These are phyloP conservation scores for Trichopoda pennipes DNA, from an alignment of 2,888 invertebrate genomes.

Conservation along the genomic window DNA sequence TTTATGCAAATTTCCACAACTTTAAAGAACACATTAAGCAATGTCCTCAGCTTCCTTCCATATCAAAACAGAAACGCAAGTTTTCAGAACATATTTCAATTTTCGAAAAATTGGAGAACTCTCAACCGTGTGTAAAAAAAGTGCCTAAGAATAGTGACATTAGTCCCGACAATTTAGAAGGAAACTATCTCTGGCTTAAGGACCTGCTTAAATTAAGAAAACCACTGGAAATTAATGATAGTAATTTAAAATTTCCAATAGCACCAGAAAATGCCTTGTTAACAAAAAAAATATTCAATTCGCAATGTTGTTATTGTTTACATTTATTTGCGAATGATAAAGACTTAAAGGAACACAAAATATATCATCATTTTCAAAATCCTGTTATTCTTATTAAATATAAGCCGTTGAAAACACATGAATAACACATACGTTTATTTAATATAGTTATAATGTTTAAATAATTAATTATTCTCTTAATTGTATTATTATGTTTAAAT, in stretches of 20 bases:
- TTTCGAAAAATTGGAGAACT: conserved; percentile 5
- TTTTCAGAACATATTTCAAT: conserved; percentile 14
- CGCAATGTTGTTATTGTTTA: conserved; percentile 69
- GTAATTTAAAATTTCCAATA: conserved; percentile 26
- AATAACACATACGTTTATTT: conserved; percentile 9
- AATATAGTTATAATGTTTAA: background rate
- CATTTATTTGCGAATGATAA: conserved; percentile 63
- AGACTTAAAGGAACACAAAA: conserved; percentile 59
- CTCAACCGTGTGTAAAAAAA: conserved; percentile 26
- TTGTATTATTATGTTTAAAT: background rate
- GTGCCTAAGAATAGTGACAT: conserved; percentile 42
- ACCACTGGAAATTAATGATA: conserved; percentile 27
- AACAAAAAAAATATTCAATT: conserved; percentile 11
- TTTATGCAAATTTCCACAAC: background rate
- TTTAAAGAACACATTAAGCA: conserved; percentile 35
- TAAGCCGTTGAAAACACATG: conserved; percentile 34
- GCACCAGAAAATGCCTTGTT: conserved; percentile 48
- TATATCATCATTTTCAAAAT: conserved; percentile 37
- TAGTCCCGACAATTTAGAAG: conserved; percentile 5
- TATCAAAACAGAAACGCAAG: conserved; percentile 60
- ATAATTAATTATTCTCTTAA: too few relatives aligned
- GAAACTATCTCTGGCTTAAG: conserved; percentile 48
- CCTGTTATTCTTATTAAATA: conserved; percentile 48
- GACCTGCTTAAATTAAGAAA: conserved; percentile 50
- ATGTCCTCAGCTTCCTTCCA: conserved; percentile 5